Percentiles rank a stretch among this genome's conserved stretches.
Evolutionary conservation across 2,113 vertebrate genomes (phyloP).

Genomic region (Carassius auratus): DNA sequence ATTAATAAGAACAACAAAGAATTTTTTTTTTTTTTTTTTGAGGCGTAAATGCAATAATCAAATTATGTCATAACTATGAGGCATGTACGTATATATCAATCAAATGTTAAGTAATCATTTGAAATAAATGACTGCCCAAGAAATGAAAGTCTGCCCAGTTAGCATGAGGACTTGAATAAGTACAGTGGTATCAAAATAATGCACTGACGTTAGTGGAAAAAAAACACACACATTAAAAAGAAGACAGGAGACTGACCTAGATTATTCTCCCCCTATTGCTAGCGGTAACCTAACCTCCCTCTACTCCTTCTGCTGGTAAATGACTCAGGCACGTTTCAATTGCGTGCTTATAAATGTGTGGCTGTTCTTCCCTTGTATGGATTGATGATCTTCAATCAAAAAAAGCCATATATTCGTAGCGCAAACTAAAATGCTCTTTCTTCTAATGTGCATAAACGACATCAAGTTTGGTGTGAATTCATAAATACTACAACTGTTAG

Average conservation of each 20-base stretch:
- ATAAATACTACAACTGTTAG: not conserved
- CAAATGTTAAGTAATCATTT: not conserved
- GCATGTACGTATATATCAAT: not conserved
- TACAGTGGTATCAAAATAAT: slow-evolving; percentile 30
- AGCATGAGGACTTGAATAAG: not conserved
- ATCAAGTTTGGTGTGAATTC: not conserved
- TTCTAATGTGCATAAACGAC: not conserved
- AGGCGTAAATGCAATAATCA: not conserved
- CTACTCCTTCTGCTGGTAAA: slow-evolving; percentile 51
- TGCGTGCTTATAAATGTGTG: slow-evolving; percentile 41
- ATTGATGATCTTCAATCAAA: not conserved
- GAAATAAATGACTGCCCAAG: slow-evolving; percentile 11
- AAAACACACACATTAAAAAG: slow-evolving; percentile 25
- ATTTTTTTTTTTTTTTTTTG: not conserved
- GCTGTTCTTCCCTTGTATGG: slow-evolving; percentile 5
- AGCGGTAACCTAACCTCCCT: slow-evolving; percentile 58
- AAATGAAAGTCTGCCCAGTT: not conserved
- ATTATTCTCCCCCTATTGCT: slow-evolving; percentile 48
- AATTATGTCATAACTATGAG: not conserved
- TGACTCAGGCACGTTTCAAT: slow-evolving; percentile 50
- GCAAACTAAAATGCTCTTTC: not conserved
- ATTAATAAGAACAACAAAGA: too few relatives aligned
- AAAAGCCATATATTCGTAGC: not conserved
- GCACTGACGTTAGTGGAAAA: slow-evolving; percentile 44
- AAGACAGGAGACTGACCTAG: slow-evolving; percentile 53